Evolutionary conservation across 1,140 invertebrate species (phyloP), one percentile per base, ranked within the genome.

Genomic region (Coenobita brevimanus): DNA sequence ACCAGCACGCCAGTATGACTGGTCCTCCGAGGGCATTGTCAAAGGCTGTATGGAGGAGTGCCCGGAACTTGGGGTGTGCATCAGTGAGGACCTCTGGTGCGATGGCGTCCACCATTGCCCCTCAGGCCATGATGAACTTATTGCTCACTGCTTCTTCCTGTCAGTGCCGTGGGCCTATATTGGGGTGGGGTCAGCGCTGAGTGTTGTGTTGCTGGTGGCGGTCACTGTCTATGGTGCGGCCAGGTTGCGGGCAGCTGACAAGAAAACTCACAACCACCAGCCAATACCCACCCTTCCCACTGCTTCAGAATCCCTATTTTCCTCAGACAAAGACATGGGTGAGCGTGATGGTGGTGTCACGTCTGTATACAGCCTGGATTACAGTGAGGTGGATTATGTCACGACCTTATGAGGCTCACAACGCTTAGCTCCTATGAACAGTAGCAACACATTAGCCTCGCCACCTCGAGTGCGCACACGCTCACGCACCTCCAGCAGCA

Each of bases 1-100:
- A 64, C 94, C 95, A 2, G 89, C 86, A 10, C 80, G 89, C 17
- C 89, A 90, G 57, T 89, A 88, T 38, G 89, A 90, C 89, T 90
- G 89, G 89, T 89, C 91, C 54, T 38, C 90, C 24, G 88, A 88
- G 38, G 89, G 88, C 50, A 88, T 89, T 36, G 84, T 94, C 50
- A 94, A 95, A 24, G 95, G 97, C 89, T 98, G 97, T 91, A 97
- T 82, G n/a, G n/a, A n/a, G n/a, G n/a, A n/a, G n/a, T n/a, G n/a
- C n/a, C n/a, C n/a, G n/a, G n/a, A n/a, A n/a, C 91, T 98, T 84
- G 88, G 90, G 3, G 97, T 97, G 3, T 98, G 97, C 92, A 97
- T 98, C 91, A 96, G 97, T 91, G 94, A 95, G 0, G 95, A 95
- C n/a, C 94, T 98, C 10, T 97, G 97, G 96, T 98, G 97, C 92